Percentiles rank a stretch among this genome's conserved stretches.
These are phyloP conservation scores for Microplitis deprimator DNA, from an alignment of 2,888 invertebrate genomes.

Conservation along the genomic window DNA sequence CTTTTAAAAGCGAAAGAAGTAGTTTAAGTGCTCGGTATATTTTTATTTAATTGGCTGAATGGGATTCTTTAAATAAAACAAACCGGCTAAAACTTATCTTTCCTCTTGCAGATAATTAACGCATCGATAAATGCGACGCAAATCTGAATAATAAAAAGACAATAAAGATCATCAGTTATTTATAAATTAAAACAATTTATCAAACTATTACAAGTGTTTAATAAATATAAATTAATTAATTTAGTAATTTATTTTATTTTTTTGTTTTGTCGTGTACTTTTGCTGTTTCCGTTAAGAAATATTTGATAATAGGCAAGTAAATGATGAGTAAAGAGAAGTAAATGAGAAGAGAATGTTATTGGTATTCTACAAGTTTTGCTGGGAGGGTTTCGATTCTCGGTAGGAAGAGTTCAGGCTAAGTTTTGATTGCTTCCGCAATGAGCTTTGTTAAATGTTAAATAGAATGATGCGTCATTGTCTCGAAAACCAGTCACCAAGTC, in stretches of 20 bases:
- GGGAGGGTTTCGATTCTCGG: constrained; percentile 59
- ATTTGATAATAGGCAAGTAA: constrained; percentile 1
- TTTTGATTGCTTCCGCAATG: constrained; percentile 70
- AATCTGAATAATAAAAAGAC: not conserved
- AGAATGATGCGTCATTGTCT: constrained; percentile 65
- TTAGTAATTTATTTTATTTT: not conserved
- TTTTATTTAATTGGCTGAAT: not conserved
- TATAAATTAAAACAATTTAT: not conserved
- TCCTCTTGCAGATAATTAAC: not conserved
- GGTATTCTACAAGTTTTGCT: constrained; percentile 61
- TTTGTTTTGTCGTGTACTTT: not conserved
- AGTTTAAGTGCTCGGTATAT: not conserved
- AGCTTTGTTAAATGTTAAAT: constrained; percentile 70
- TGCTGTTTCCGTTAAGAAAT: not conserved
- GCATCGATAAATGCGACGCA: not conserved
- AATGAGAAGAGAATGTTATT: constrained; percentile 52
- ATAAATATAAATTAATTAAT: not conserved
- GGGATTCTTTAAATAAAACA: not conserved
- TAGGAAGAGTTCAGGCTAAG: constrained; percentile 59
- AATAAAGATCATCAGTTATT: not conserved
- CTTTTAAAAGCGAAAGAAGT: not conserved
- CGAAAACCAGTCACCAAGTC: not conserved
- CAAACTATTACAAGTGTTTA: not conserved
- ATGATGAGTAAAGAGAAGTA: constrained; percentile 21
- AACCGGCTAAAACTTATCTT: not conserved